Percentiles rank a stretch among this genome's conserved stretches.
phyloP scores from a whole-genome alignment of 2,113 vertebrate species.

The Larimichthys crocea region DNA sequence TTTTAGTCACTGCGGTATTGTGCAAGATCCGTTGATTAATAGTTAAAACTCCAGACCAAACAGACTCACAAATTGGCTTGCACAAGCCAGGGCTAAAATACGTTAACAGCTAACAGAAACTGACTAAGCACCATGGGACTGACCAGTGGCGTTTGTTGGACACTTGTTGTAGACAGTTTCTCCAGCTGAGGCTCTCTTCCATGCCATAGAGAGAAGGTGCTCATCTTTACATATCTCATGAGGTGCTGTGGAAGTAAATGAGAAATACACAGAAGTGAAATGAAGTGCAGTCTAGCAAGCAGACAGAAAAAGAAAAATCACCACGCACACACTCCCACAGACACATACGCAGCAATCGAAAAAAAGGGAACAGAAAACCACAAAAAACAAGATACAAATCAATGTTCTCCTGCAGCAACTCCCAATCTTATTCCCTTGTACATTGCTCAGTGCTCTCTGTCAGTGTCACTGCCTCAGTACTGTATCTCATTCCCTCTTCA shows the following conservation, averaged over 20 bases:
- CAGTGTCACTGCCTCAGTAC: slow-evolving; percentile 74
- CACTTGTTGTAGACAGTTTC: slow-evolving; percentile 98
- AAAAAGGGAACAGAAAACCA: slow-evolving; percentile 38
- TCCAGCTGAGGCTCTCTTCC: slow-evolving; percentile 96
- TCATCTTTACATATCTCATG: slow-evolving; percentile 97
- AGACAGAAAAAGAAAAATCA: slow-evolving; percentile 45
- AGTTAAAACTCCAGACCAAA: not conserved
- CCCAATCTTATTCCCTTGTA: slow-evolving; percentile 70
- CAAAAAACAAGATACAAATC: slow-evolving; percentile 72
- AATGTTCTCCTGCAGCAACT: slow-evolving; percentile 67
- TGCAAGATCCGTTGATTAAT: not conserved
- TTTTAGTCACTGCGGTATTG: not conserved
- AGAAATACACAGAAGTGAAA: slow-evolving; percentile 41
- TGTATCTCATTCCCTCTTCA: slow-evolving; percentile 76
- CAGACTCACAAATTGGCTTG: not conserved
- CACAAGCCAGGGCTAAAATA: not conserved
- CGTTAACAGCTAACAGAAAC: not conserved
- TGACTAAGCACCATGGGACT: slow-evolving; percentile 47
- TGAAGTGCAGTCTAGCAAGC: slow-evolving; percentile 22
- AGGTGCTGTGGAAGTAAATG: slow-evolving; percentile 82
- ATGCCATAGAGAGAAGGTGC: slow-evolving; percentile 90
- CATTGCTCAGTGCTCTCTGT: slow-evolving; percentile 68
- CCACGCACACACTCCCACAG: slow-evolving; percentile 10
- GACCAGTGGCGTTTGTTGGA: slow-evolving; percentile 96
- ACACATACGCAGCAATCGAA: slow-evolving; percentile 7